A percentile compares a stretch with the other conserved stretches of the same genome.
These are phyloP conservation scores for Benthosema pterotum DNA, from an alignment of 2,797 vertebrate genomes.

Conservation along the genomic window DNA sequence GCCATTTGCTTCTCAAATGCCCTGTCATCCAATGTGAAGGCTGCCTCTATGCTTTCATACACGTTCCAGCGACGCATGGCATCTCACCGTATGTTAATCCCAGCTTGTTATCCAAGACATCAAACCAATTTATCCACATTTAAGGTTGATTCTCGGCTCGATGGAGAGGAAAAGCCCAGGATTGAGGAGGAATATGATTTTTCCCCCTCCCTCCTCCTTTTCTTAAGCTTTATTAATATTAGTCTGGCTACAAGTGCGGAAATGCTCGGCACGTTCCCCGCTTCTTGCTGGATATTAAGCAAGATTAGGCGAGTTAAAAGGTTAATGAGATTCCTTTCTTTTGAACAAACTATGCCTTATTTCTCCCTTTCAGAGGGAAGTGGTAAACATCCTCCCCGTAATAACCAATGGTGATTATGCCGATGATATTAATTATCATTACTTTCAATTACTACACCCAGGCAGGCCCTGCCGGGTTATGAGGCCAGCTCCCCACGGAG, in stretches of 20 bases:
- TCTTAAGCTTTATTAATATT: constrained; percentile 57
- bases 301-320: constrained; percentile 70
- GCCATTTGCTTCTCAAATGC: constrained; percentile 68
- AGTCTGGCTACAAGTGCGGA: constrained; percentile 39
- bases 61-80: constrained; percentile 42
- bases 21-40: constrained; percentile 26
- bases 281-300: constrained; percentile 53
- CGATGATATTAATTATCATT: constrained; percentile 85
- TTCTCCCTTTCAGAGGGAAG: constrained; percentile 63
- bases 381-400: constrained; percentile 72
- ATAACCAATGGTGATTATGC: constrained; percentile 77
- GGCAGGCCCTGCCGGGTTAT: constrained; percentile 72
- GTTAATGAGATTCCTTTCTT: constrained; percentile 73
- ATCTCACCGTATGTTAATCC: constrained; percentile 59
- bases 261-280: constrained; percentile 40
- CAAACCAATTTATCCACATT: constrained; percentile 72
- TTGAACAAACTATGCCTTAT: constrained; percentile 63
- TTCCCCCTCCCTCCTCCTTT: constrained; percentile 9
- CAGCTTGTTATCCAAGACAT: constrained; percentile 71
- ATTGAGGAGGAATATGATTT: constrained; percentile 54
- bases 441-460: constrained; percentile 80
- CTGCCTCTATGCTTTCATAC: constrained; percentile 42
- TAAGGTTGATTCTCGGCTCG: constrained; percentile 67
- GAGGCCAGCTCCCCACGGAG: constrained; percentile 78
- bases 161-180: constrained; percentile 64